Conservation (phyloP, 2,113 vertebrate genomes). For the Anarhynchus alexandrinus region DNA sequence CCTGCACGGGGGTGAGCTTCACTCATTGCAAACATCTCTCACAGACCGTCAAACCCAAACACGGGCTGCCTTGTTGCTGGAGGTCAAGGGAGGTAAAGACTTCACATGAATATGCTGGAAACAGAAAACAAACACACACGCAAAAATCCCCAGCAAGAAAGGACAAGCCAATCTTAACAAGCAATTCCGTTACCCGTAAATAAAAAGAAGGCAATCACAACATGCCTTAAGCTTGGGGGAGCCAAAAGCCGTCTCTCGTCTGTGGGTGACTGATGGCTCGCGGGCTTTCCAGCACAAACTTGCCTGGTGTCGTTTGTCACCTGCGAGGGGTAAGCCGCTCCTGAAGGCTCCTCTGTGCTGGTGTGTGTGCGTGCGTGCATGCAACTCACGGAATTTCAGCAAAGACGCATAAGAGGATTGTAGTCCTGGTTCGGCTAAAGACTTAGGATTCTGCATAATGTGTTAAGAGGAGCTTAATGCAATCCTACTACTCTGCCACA, state of each 20-base stretch:
- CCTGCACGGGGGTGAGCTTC: not conserved
- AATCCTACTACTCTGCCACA: constrained; percentile 57
- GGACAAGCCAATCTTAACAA: constrained; percentile 53
- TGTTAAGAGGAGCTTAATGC: constrained; percentile 61
- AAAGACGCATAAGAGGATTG: constrained; percentile 67
- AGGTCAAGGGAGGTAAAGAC: constrained; percentile 52
- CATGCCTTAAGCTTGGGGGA: not conserved
- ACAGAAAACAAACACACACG: not conserved
- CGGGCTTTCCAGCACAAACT: constrained; percentile 43
- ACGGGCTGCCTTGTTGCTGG: not conserved
- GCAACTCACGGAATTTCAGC: constrained; percentile 51
- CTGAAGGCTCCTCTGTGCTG: constrained; percentile 59
- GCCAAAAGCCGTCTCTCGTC: not conserved
- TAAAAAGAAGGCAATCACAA: constrained; percentile 36
- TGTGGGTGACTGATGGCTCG: not conserved
- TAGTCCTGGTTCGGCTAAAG: constrained; percentile 46
- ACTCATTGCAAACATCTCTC: not conserved
- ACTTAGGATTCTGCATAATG: constrained; percentile 57
- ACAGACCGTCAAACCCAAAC: not conserved
- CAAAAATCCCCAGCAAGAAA: constrained; percentile 51
- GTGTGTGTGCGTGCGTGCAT: constrained; percentile 43
- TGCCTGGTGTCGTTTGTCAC: constrained; percentile 41
- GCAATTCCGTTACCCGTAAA: constrained; percentile 25
- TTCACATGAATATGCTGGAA: constrained; percentile 4
- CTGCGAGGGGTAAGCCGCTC: not conserved